Evolutionary conservation across 2,888 invertebrate genomes (phyloP).

Genomic region (Mythimna pallens): DNA sequence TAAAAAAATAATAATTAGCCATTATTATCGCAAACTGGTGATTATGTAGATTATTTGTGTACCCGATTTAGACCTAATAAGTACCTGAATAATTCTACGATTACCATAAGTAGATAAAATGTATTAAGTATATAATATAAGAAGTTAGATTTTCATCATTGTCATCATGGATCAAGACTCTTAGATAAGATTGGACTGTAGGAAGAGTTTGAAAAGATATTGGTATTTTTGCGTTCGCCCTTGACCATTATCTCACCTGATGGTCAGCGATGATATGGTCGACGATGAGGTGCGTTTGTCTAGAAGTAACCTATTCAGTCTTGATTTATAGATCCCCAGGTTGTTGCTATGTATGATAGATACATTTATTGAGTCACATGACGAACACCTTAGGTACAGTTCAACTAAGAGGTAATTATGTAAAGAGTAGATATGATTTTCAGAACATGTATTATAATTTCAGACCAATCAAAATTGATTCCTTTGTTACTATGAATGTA

Average conservation of each 20-base stretch:
- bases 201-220: not conserved
- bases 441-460: not conserved
- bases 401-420: not conserved
- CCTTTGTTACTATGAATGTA: not conserved
- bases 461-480: not conserved
- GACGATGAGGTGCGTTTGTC: too few species aligned
- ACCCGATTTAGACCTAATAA: slow-evolving; percentile 11
- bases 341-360: too few species aligned
- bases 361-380: not conserved
- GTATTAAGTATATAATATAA: too few species aligned
- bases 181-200: slow-evolving; percentile 2
- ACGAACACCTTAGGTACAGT: not conserved
- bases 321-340: too few species aligned
- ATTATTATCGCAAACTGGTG: slow-evolving; percentile 31
- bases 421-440: not conserved
- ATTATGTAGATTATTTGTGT: slow-evolving; percentile 33
- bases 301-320: too few species aligned
- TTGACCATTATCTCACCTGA: too few species aligned
- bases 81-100: slow-evolving; percentile 10
- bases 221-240: too few species aligned
- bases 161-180: not conserved
- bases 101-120: slow-evolving; percentile 18
- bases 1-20: slow-evolving; percentile 3
- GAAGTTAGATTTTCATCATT: not conserved
- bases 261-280: too few species aligned